Base-by-base conservation (phyloP, 2,888 invertebrate species). In the Hipparchia sbordonii region DNA sequence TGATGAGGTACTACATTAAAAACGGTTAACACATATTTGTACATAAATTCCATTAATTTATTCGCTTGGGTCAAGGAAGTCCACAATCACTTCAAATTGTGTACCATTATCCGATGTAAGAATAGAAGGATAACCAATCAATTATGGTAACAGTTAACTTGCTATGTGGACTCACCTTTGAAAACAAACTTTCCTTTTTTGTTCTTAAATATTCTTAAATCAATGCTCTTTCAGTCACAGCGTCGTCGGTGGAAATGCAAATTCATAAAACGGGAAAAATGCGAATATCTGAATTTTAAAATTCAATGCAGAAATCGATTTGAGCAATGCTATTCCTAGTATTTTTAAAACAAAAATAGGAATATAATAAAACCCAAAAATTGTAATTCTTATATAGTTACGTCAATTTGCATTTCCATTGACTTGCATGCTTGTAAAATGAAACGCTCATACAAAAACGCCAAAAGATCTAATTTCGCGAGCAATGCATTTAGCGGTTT, bases 1-100 rank as follows among this genome's bases (percentile, higher is more conserved):
- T 80, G 78, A 79, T 82, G 84, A 85, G 85, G 85, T 85, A 87
- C 82, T 84, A 80, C 74, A 71, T 79, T 80, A 81, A 82, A 80
- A 80, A 80, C 78, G 83, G 73, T 84, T 81, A 87, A 87, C 82
- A 77, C 76, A 84, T 66, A 82, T 87, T 87, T 88, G 86, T 89
- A 89, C 88, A 88, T 82, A 46, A 39, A 62, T 73, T 73, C 63
- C 59, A 72, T 56, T 67, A 23, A 68, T 33, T 68, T 52, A 39
- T 78, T 73, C 77, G 56, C 70, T 65, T 48, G 65, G 57, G 48
- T 33, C 39, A 67, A 73, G 33, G 56, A 67, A 46, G 39, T 66
- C 60, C 52, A 68, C 63, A 68, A 10, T 45, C 10, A 45, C 45
- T 56, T 8, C 12, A 52, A 56, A 67, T 54, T n/a, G 23, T 45